A percentile compares a stretch with the other conserved stretches of the same genome.
These are phyloP conservation scores for Taenaris catops DNA, from an alignment of 2,888 invertebrate genomes.

Conservation along the genomic window DNA sequence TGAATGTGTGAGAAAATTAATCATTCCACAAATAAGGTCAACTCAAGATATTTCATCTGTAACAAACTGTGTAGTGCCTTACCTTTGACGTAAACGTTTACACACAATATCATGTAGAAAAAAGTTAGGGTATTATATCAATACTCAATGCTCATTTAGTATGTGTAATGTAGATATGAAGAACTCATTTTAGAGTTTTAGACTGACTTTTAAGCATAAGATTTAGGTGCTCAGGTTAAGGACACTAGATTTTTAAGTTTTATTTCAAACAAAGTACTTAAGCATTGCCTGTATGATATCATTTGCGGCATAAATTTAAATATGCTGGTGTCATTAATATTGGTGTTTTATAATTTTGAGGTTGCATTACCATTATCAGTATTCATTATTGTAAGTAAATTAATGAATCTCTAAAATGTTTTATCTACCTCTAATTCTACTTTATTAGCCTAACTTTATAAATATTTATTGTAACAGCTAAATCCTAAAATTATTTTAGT, in stretches of 20 bases:
- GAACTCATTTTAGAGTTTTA: conserved; percentile 67
- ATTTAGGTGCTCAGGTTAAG: conserved; percentile 52
- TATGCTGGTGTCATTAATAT: conserved; percentile 8
- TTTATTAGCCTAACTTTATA: conserved; percentile 51
- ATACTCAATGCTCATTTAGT: conserved; percentile 28
- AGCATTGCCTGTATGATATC: conserved; percentile 16
- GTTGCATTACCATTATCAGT: conserved; percentile 67
- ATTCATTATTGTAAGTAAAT: conserved; percentile 62
- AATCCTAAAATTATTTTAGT: conserved; percentile 49
- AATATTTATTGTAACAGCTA: conserved; percentile 59
- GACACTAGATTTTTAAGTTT: conserved; percentile 13
- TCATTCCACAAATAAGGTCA: no score
- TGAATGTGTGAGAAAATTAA: no score
- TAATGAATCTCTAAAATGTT: conserved; percentile 66
- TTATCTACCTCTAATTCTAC: conserved; percentile 73
- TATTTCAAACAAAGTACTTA: conserved; percentile 19
- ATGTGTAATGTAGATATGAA: conserved; percentile 16
- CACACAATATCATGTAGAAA: conserved; percentile 1
- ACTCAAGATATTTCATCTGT: no score
- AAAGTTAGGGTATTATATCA: conserved; percentile 6
- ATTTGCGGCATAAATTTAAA: conserved; percentile 4
- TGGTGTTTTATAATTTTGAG: conserved; percentile 28
- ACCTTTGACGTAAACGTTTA: conserved; percentile 8
- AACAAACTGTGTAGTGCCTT: conserved; percentile 18
- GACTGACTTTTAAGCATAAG: conserved; percentile 73